These are phyloP conservation scores for Phyllostomus discolor DNA, from an alignment of 2,113 vertebrate genomes.

Conservation along the genomic window DNA sequence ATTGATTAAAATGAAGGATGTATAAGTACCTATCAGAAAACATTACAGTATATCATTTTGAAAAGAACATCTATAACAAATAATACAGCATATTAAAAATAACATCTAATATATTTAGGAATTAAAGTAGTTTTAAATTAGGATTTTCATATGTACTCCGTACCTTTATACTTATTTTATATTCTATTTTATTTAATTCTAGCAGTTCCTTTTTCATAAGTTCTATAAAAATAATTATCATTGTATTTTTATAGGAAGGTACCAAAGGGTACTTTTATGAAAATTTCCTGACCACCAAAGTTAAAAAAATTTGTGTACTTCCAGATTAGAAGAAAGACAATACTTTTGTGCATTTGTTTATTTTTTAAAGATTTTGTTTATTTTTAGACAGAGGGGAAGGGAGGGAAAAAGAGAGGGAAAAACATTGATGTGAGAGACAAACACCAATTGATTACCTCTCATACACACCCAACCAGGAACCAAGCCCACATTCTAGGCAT, in stretches of 20 bases:
- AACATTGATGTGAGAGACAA: no score
- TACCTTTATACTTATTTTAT: neutral
- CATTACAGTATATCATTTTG: neutral
- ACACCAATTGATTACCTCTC: no score
- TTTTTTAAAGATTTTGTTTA: neutral
- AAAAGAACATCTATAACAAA: neutral
- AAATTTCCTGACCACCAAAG: neutral
- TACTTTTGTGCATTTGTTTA: neutral
- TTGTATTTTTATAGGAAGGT: neutral
- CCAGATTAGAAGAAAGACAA: neutral
- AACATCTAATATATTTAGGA: neutral
- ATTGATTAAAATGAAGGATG: constrained; percentile 20
- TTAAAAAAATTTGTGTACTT: neutral
- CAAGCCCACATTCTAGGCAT: no score
- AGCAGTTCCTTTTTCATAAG: neutral
- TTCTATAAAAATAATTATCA: neutral
- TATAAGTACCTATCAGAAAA: neutral
- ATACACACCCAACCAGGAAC: no score
- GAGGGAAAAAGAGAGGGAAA: no score
- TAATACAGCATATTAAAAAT: neutral
- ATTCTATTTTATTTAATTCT: neutral
- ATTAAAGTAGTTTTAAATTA: constrained; percentile 37
- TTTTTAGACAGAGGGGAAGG: no score
- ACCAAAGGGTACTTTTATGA: neutral
- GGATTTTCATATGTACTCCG: neutral